Base-by-base conservation (phyloP, 1,140 invertebrate species). In the Drosophila ercepeae region DNA sequence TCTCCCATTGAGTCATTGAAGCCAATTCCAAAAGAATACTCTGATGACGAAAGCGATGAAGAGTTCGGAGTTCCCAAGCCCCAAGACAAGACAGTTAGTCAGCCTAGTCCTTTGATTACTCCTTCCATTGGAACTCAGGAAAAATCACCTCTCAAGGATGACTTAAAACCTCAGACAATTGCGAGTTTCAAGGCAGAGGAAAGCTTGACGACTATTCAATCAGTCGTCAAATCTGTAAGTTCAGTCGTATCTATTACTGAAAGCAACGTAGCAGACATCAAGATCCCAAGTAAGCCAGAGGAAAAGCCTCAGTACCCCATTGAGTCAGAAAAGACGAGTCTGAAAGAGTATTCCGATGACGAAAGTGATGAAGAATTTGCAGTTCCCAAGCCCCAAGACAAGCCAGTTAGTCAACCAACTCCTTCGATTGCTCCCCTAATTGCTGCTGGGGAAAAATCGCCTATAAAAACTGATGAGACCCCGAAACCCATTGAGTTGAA, bases 41-140 rank as follows among this genome's bases (percentile, higher is more conserved):
- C 70, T 6, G 70, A 68, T 27, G 57, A 68, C 25, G 70, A 68
- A 23, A 60, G 50, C 13, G 63, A 73, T 41, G 57, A 61, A 3
- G 69, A 73, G 4, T 36, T 54, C 3, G 55, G 27, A 9, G 7
- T 52, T 50, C 18, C 14, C 0, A 61, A 52, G n/a, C 51, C 68
- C 8, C 48, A 49, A 36, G 48, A 59, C 8, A 73, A 52, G 1
- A 32, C 21, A 5, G 6, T 25, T 25, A 1, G 3, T 7, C 18
- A 52, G 5, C 16, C 44, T 9, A 27, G 27, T 53, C 18, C 65
- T 5, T 27, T 23, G 8, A n/a, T 16, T 9, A 19, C 13, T n/a
- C 7, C 51, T 13, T 2, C 34, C 0, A 9, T 34, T 3, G n/a
- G 21, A 16, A 1, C 14, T 49, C 25, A 4, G 16, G 46, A 65